Evolutionary conservation across 2,113 vertebrate species (phyloP).

Genomic region (Limnothrissa miodon): DNA sequence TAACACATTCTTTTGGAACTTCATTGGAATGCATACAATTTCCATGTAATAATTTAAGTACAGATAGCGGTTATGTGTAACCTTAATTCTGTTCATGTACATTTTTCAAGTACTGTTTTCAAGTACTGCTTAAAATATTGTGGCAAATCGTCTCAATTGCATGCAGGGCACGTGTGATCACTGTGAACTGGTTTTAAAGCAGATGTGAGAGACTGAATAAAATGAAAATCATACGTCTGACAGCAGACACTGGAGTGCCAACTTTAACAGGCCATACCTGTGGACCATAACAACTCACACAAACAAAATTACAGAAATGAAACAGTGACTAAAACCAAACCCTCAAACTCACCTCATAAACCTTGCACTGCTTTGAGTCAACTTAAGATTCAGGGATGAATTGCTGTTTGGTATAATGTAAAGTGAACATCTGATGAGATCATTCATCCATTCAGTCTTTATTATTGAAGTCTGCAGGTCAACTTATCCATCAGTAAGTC

Average conservation of each 20-base stretch:
- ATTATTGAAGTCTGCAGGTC: not conserved
- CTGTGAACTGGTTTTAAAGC: conserved; percentile 20
- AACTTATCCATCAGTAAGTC: not conserved
- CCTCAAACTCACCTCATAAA: not conserved
- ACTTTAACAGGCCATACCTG: not conserved
- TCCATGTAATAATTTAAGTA: conserved; percentile 52
- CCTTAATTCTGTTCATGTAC: conserved; percentile 34
- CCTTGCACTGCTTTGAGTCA: too few relatives aligned
- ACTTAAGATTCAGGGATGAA: not conserved
- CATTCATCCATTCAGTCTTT: not conserved
- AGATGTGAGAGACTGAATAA: not conserved
- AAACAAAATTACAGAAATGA: not conserved
- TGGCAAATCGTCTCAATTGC: conserved; percentile 24
- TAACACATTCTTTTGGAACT: conserved; percentile 48
- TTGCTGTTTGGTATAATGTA: not conserved
- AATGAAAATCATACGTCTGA: not conserved
- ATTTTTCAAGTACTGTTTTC: conserved; percentile 51
- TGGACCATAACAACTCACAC: not conserved
- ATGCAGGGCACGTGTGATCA: conserved; percentile 37
- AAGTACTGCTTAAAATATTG: conserved; percentile 29
- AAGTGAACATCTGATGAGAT: not conserved
- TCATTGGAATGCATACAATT: conserved; percentile 49
- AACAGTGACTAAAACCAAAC: not conserved
- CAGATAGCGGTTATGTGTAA: conserved; percentile 38
- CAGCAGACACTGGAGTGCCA: not conserved